Base-by-base conservation (phyloP, 2,888 invertebrate genomes). In the Phytoseiulus persimilis region DNA sequence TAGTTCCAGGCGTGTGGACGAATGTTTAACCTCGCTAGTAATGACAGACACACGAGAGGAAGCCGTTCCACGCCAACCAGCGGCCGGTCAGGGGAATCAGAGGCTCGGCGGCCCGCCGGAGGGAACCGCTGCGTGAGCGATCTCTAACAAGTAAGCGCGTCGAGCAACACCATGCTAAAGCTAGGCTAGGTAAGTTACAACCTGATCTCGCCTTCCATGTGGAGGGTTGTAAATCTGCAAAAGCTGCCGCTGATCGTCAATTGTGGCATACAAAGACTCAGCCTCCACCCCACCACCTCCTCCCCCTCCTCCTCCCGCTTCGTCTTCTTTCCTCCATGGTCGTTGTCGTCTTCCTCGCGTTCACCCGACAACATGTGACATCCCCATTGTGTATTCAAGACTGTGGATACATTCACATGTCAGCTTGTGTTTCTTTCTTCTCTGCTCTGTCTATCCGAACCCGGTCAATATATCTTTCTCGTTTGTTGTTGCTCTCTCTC, bases 121-220 rank as follows among this genome's bases (percentile, higher is more conserved):
- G 65, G 23, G 65, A 65, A 65, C 65, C 65, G 65, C 9, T 39
- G 28, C 65, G 28, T 18, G 65, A 65, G 65, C 11, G 65, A 65
- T 28, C 65, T 65, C 65, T 65, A 65, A 65, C 65, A 65, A 65
- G 65, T 11, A 65, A 65, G 65, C 65, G 65, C 65, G 65, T 23
- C 46, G 46, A 46, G 46, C 46, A 6, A 11, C 14, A 46, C 46
- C 14, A 46, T 46, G 6, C 14, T 46, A 46, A 46, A 46, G 9
- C 46, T 11, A 46, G 46, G 9, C 65, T 65, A 65, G 65, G 65
- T 65, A 65, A 65, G 65, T 65, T 65, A 65, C 65, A 65, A 65
- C 65, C 65, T 65, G 65, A 65, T 65, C 65, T 65, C 65, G 65
- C 65, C 65, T 65, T 65, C 65, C 65, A 65, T 65, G 65, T 65